Percentiles rank a stretch among this genome's conserved stretches.
Evolutionary conservation across 2,888 invertebrate species (phyloP).

Genomic region (Rhagonycha fulva): DNA sequence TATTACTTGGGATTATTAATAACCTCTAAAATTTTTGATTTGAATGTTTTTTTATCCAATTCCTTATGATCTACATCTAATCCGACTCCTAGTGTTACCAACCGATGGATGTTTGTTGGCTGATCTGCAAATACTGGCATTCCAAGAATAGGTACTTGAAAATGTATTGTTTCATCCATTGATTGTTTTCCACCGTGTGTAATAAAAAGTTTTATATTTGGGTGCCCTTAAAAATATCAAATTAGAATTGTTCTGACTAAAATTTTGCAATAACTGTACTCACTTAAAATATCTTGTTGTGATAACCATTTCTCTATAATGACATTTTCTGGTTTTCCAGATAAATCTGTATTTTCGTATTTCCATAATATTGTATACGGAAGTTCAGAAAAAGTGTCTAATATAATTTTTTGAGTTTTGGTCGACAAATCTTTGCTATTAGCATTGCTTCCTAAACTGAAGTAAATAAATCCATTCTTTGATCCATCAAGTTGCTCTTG

Average conservation of each 20-base stretch:
- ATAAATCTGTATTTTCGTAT: constrained; percentile 48
- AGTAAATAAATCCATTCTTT: constrained; percentile 51
- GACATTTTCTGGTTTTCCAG: constrained; percentile 50
- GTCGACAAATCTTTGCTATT: constrained; percentile 46
- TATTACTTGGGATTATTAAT: constrained; percentile 29
- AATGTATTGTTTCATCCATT: constrained; percentile 53
- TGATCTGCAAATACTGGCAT: constrained; percentile 55
- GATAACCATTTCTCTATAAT: constrained; percentile 52
- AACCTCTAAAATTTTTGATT: constrained; percentile 37
- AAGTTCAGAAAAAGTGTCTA: constrained; percentile 48
- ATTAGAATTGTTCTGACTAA: background rate
- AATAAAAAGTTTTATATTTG: constrained; percentile 56
- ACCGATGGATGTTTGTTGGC: constrained; percentile 45
- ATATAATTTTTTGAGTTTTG: constrained; percentile 42
- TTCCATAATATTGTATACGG: constrained; percentile 56
- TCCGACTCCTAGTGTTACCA: constrained; percentile 42
- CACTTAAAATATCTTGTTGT: constrained; percentile 52
- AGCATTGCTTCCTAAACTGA: constrained; percentile 54
- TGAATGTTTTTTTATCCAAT: constrained; percentile 42
- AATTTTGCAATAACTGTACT: constrained; percentile 3
- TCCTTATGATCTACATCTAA: constrained; percentile 43
- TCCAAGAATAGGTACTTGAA: constrained; percentile 52
- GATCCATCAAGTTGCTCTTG: constrained; percentile 46
- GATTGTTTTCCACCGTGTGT: constrained; percentile 57
- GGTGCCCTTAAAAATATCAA: constrained; percentile 41